Base-by-base conservation (phyloP, 2,888 invertebrate species). In the Microctonus aethiopoides region DNA sequence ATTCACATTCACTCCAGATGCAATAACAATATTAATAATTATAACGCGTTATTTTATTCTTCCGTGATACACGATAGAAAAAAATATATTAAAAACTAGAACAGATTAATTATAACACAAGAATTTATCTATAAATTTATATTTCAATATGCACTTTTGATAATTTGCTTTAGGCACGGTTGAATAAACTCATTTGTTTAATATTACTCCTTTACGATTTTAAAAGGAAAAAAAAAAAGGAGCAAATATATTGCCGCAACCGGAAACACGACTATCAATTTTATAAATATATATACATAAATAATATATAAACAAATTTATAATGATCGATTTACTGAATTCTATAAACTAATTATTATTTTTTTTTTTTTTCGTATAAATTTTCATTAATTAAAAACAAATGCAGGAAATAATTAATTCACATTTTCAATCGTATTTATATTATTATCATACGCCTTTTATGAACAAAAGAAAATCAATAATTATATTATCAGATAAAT, bases 101-200 rank as follows among this genome's bases (percentile, higher is more conserved):
- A 39, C 32, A 34, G 29, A 59, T 59, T 59, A n/a, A 59, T 59
- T 59, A n/a, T 13, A 34, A 7, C 7, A 26, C 16, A 29, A 16
- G n/a, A 24, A 62, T 68, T 68, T 70, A 68, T 20, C 60, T 63
- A 70, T 72, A 69, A 26, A 77, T 61, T 72, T 75, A 78, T 76
- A 75, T 78, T 73, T 77, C 78, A 78, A 68, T 74, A 75, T 72
- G 77, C 81, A 81, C 78, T 79, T 77, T 79, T 75, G 76, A 78
- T 80, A 80, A 77, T 77, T 76, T 74, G 75, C 76, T 78, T 72
- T 76, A 74, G 76, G 72, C 75, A 70, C 67, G 60, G 20, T 72
- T 68, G 39, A 68, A 59, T 32, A 51, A 62, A 51, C 51, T 32
- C 60, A 39, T 63, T 71, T 52, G 63, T 22, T 22, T 34, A 65